phyloP scores from a whole-genome alignment of 2,888 invertebrate genomes.

The Yponomeuta evonymella region DNA sequence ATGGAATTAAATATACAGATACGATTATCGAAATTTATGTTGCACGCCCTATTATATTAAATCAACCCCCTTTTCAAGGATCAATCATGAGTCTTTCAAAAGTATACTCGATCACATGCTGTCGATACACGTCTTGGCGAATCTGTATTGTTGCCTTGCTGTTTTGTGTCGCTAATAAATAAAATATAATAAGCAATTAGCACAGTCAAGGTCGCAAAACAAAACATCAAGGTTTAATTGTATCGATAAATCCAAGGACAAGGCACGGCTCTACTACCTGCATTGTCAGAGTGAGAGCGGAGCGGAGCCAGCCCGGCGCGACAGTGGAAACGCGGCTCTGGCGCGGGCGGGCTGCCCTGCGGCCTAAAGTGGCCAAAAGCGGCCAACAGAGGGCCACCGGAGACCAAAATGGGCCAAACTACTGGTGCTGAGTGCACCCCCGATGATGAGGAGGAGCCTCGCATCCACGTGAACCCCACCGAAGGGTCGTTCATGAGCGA shows the following conservation, averaged over 20 bases:
- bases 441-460: constrained; percentile 70
- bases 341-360: constrained; percentile 68
- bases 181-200: no score
- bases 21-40: no score
- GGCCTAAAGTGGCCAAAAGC: constrained; percentile 29
- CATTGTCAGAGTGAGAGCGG: constrained; percentile 21
- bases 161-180: no score
- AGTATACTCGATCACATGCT: no score
- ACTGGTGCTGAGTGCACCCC: constrained; percentile 72
- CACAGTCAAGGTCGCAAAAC: neutral
- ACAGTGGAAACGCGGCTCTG: constrained; percentile 66
- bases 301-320: constrained; percentile 45
- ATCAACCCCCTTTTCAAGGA: no score
- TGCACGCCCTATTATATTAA: no score
- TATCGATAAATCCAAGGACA: constrained; percentile 2
- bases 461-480: constrained; percentile 67
- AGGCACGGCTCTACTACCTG: constrained; percentile 32
- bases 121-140: no score
- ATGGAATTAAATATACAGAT: no score
- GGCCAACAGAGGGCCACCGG: constrained; percentile 25
- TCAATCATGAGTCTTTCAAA: no score
- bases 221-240: neutral
- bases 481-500: constrained; percentile 72
- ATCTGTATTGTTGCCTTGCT: no score
- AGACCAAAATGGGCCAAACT: constrained; percentile 71